A percentile compares a stretch with the other conserved stretches of the same genome.
Conservation (phyloP, 2,888 invertebrate genomes). For the Zygaena filipendulae region DNA sequence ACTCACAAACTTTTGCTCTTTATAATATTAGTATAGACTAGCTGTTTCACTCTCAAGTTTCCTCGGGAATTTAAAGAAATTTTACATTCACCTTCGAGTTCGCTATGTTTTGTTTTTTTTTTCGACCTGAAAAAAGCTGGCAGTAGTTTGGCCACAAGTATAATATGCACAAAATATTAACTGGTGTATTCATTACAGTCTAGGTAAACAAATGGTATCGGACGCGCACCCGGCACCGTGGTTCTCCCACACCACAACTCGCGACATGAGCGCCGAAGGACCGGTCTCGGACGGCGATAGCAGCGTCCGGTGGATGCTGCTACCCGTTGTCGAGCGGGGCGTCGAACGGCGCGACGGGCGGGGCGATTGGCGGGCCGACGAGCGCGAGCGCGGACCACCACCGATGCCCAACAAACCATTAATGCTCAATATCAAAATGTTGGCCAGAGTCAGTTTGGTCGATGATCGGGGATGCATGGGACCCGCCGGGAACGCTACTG, state of each 20-base stretch:
- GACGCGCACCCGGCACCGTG: conserved; percentile 45
- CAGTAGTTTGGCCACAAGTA: too few species aligned
- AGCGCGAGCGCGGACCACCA: conserved; percentile 7
- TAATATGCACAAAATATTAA: too few species aligned
- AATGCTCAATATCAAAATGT: conserved; percentile 33
- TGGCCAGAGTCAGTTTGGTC: conserved; percentile 42
- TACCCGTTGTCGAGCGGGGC: conserved; percentile 32
- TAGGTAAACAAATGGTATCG: conserved; percentile 51
- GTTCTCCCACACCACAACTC: conserved; percentile 37
- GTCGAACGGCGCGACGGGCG: conserved; percentile 19
- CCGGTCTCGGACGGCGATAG: conserved; percentile 31
- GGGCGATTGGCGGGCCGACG: conserved; percentile 6
- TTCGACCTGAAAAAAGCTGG: too few species aligned
- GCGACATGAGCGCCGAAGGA: conserved; percentile 29
- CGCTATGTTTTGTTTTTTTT: too few species aligned
- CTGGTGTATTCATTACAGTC: conserved; percentile 31
- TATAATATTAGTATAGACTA: too few species aligned
- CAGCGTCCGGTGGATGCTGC: conserved; percentile 24
- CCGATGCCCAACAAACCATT: conserved; percentile 10
- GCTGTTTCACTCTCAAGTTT: too few species aligned
- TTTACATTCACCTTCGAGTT: too few species aligned
- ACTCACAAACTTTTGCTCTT: too few species aligned
- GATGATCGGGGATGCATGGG: conserved; percentile 49
- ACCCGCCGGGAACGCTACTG: conserved; percentile 44
- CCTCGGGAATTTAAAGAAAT: too few species aligned